Conservation (phyloP, 1,140 invertebrate species). For the Macrotrachela quadricornifera region DNA sequence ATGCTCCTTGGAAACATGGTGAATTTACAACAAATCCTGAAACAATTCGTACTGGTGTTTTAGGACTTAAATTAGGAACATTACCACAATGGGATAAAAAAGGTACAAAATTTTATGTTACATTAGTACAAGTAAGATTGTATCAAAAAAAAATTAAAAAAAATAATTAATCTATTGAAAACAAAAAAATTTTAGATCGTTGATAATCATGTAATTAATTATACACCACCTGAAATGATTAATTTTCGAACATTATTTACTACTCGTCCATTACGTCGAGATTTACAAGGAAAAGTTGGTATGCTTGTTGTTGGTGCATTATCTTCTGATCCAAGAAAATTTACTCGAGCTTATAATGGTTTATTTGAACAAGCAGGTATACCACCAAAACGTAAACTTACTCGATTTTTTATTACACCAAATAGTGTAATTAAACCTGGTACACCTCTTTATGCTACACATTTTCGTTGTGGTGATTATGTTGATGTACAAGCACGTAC, state of each 20-base stretch:
- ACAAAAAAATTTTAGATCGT: constrained; percentile 19
- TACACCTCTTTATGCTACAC: constrained; percentile 60
- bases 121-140: constrained; percentile 52
- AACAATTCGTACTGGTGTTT: constrained; percentile 48
- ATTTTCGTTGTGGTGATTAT: constrained; percentile 71
- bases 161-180: too few relatives aligned
- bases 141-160: too few relatives aligned
- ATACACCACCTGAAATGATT: constrained; percentile 49
- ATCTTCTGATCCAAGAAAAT: constrained; percentile 54
- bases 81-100: constrained; percentile 74
- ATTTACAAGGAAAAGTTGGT: constrained; percentile 32
- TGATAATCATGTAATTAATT: constrained; percentile 86
- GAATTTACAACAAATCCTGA: constrained; percentile 38
- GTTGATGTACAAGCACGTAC: constrained; percentile 53
- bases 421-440: constrained; percentile 61
- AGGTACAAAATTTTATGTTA: constrained; percentile 52
- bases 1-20: constrained; percentile 32
- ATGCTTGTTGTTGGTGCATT: constrained; percentile 68
- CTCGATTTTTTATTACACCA: constrained; percentile 60
- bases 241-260: constrained; percentile 35
- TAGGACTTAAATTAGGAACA: constrained; percentile 75
- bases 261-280: constrained; percentile 19
- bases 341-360: constrained; percentile 67
- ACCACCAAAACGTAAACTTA: constrained; percentile 60
- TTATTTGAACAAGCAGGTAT: constrained; percentile 65